Evolutionary conservation across 2,113 vertebrate species (phyloP).

Genomic region (Recurvirostra avosetta): DNA sequence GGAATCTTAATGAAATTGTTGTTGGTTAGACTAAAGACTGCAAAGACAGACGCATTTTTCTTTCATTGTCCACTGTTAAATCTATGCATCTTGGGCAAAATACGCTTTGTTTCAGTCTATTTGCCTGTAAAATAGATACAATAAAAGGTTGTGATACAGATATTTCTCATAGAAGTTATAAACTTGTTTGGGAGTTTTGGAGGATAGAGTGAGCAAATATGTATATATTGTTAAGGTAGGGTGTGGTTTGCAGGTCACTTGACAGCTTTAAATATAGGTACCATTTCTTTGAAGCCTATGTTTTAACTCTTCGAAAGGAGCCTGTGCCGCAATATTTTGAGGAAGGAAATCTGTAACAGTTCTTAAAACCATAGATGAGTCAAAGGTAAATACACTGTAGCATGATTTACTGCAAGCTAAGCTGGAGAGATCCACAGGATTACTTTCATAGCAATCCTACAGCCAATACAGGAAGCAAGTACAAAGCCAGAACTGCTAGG

Average conservation of each 20-base stretch:
- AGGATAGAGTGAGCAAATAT: not conserved
- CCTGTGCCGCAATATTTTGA: not conserved
- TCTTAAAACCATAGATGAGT: conserved; percentile 41
- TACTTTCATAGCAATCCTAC: conserved; percentile 10
- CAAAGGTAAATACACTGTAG: conserved; percentile 31
- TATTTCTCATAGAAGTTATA: not conserved
- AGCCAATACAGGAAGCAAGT: conserved; percentile 29
- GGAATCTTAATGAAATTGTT: not conserved
- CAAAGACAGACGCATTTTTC: not conserved
- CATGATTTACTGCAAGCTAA: conserved; percentile 23
- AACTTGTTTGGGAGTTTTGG: not conserved
- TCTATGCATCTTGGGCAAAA: not conserved
- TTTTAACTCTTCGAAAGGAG: not conserved
- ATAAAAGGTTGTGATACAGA: not conserved
- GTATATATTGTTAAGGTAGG: not conserved
- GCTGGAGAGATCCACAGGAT: conserved; percentile 11
- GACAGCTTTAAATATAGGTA: not conserved
- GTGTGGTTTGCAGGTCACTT: not conserved
- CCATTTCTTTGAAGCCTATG: not conserved
- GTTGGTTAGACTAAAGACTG: not conserved
- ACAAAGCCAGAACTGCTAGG: conserved; percentile 46
- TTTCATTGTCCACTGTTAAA: not conserved
- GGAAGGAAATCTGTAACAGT: not conserved
- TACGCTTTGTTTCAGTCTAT: not conserved
- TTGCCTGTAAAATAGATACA: not conserved